A percentile compares a stretch with the other conserved stretches of the same genome.
Evolutionary conservation across 1,140 invertebrate species (phyloP).

Genomic region (Plutomurus gul): DNA sequence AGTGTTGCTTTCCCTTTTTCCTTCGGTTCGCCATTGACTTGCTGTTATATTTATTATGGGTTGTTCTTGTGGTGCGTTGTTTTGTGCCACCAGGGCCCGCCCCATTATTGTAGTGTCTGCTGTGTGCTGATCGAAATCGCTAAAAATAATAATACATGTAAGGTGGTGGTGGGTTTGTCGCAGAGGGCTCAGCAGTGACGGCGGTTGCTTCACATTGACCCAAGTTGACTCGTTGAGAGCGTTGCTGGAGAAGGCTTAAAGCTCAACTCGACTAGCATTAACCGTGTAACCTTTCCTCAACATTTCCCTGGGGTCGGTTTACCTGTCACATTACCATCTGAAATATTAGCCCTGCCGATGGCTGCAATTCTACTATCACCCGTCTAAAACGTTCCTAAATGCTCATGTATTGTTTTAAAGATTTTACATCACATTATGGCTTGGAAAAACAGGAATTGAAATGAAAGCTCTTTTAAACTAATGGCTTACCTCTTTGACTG

Average conservation of each 20-base stretch:
- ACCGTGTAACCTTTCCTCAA: constrained; percentile 29
- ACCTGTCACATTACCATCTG: constrained; percentile 30
- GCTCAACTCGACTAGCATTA: constrained; percentile 9
- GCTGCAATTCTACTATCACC: no score
- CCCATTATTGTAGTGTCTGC: constrained; percentile 4
- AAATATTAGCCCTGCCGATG: not conserved
- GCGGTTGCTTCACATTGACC: no score
- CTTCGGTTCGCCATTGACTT: no score
- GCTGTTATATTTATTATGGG: no score
- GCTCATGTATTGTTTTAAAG: constrained; percentile 13
- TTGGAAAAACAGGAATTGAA: not conserved
- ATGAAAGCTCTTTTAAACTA: no score
- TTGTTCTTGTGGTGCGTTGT: not conserved
- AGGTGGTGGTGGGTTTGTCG: no score
- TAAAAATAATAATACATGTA: no score
- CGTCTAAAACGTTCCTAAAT: not conserved
- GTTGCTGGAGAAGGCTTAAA: no score
- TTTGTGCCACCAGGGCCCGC: not conserved
- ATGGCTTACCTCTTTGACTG: no score
- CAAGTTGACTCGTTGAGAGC: no score
- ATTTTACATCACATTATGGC: not conserved
- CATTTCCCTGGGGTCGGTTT: constrained; percentile 18
- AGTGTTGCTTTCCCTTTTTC: not conserved
- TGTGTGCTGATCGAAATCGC: no score
- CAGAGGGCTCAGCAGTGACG: no score